Percentiles rank a stretch among this genome's conserved stretches.
Evolutionary conservation across 2,113 vertebrate species (phyloP).

Genomic region (Pelecanus crispus): DNA sequence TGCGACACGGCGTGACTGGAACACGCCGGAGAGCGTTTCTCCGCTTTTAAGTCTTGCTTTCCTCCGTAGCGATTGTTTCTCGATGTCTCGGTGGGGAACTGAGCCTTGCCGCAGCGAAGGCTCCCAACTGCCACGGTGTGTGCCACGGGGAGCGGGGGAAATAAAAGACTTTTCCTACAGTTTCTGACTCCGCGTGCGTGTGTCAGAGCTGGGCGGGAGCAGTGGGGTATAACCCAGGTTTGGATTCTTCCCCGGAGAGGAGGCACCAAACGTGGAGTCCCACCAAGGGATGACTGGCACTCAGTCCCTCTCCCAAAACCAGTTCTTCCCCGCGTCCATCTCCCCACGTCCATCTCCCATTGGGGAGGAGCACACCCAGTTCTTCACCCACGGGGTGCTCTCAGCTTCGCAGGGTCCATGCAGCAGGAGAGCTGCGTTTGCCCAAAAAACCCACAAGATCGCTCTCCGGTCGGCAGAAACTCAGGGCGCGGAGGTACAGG

Average conservation of each 20-base stretch:
- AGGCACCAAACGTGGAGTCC: neutral
- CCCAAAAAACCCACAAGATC: neutral
- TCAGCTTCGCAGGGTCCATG: rapidly evolving
- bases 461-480: neutral
- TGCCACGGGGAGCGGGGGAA: neutral
- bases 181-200: neutral
- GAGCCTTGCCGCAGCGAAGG: rapidly evolving
- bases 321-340: neutral
- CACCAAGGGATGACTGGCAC: rapidly evolving
- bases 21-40: rapidly evolving
- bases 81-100: rapidly evolving
- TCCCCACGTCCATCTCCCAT: rapidly evolving
- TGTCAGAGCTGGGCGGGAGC: neutral
- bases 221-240: rapidly evolving
- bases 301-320: neutral
- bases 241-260: neutral
- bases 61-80: neutral
- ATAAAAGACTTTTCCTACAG: neutral
- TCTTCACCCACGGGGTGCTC: neutral
- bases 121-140: neutral
- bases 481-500: rapidly evolving
- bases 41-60: neutral
- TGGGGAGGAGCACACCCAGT: neutral
- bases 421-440: neutral
- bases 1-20: neutral